These are phyloP conservation scores for Vanacampus margaritifer DNA, from an alignment of 2,113 vertebrate species.

Conservation along the genomic window DNA sequence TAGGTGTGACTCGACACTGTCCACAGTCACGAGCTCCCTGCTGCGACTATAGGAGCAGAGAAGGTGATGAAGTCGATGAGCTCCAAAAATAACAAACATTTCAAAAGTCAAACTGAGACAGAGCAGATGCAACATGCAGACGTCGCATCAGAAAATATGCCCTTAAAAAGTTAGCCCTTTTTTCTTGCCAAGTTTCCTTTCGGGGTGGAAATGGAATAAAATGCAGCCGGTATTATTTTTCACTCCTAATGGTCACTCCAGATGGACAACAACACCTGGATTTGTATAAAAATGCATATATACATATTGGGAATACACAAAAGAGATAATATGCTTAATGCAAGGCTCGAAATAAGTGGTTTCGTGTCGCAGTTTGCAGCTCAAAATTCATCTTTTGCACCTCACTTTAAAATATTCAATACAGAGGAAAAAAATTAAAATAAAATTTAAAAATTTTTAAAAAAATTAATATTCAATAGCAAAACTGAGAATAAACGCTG, in stretches of 20 bases:
- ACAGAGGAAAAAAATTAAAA: neutral
- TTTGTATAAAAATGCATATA: neutral
- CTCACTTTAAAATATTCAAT: neutral
- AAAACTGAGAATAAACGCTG: no score
- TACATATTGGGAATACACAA: neutral
- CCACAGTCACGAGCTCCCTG: neutral
- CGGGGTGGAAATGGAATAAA: neutral
- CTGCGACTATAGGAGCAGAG: neutral
- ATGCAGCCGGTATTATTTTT: neutral
- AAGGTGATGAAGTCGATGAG: neutral
- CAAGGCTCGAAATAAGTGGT: no score
- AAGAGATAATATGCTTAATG: neutral
- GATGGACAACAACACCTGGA: neutral
- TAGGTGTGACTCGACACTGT: conserved; percentile 1
- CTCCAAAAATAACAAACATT: neutral
- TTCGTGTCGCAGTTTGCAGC: no score
- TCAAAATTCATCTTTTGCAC: no score
- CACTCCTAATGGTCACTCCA: neutral
- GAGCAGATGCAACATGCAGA: neutral
- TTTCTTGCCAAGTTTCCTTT: conserved; percentile 1
- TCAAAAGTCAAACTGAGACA: neutral
- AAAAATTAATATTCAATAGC: neutral
- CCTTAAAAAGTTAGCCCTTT: neutral
- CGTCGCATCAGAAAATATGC: neutral
- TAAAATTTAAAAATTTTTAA: neutral